These are phyloP conservation scores for Tetramorium bicarinatum DNA, from an alignment of 2,888 invertebrate genomes.

Conservation along the genomic window DNA sequence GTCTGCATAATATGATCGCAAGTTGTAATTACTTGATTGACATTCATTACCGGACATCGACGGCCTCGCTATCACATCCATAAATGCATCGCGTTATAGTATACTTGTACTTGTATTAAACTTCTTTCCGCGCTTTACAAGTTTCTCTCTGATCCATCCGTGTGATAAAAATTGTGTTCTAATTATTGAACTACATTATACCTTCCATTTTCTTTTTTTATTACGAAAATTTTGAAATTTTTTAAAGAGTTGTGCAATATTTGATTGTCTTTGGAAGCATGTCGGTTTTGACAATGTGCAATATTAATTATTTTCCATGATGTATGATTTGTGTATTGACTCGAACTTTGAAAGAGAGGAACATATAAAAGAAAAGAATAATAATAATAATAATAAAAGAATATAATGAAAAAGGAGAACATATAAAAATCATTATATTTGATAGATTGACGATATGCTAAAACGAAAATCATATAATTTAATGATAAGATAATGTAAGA, in stretches of 20 bases:
- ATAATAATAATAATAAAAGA: too few relatives aligned
- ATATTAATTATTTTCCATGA: background rate
- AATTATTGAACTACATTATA: background rate
- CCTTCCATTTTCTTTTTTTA: background rate
- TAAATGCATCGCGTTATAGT: slow-evolving; percentile 73
- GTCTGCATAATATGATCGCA: slow-evolving; percentile 58
- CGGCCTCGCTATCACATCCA: slow-evolving; percentile 69
- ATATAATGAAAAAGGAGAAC: background rate
- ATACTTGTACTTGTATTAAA: slow-evolving; percentile 29
- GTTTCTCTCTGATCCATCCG: background rate
- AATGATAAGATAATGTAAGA: background rate
- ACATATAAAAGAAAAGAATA: too few relatives aligned
- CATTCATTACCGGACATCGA: slow-evolving; percentile 76
- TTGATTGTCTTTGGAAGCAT: background rate
- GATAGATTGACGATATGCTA: background rate
- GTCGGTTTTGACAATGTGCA: background rate
- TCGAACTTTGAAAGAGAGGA: background rate
- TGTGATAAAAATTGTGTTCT: slow-evolving; percentile 4
- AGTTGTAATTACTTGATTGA: slow-evolving; percentile 81
- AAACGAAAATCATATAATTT: background rate
- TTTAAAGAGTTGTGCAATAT: background rate
- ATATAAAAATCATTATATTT: background rate
- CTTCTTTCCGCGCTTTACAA: slow-evolving; percentile 12
- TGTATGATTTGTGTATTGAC: background rate
- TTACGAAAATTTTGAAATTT: background rate